Evolutionary conservation across 1,140 invertebrate genomes (phyloP).

Genomic region (Phortica variegata): DNA sequence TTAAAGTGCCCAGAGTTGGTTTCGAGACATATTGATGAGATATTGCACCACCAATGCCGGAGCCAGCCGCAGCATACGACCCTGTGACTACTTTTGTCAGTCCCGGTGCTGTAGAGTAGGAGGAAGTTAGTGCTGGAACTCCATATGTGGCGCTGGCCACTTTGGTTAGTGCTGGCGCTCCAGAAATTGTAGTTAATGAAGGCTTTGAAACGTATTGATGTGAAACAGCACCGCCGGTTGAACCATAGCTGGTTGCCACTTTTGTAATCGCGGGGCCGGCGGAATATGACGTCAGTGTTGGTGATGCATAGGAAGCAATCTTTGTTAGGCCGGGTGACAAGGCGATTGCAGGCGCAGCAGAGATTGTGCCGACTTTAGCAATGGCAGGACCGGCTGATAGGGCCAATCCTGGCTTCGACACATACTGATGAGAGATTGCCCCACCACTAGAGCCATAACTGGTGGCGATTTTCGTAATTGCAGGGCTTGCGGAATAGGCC

Average conservation of each 20-base stretch:
- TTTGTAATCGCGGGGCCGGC: constrained; percentile 13
- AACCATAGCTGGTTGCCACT: constrained; percentile 15
- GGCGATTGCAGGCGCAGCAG: constrained; percentile 8
- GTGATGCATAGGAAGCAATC: constrained; percentile 13
- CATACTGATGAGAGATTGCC: constrained; percentile 32
- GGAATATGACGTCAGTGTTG: constrained; percentile 3
- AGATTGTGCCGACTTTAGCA: constrained; percentile 14
- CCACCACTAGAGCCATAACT: constrained; percentile 19
- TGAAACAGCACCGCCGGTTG: constrained; percentile 13
- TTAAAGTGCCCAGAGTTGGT: constrained; percentile 21
- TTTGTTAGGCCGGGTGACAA: constrained; percentile 21
- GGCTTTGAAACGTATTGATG: constrained; percentile 18
- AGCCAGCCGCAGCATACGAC: too few relatives aligned
- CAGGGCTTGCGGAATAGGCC: constrained; percentile 11
- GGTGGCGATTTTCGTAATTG: constrained; percentile 15
- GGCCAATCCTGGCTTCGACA: constrained; percentile 27
- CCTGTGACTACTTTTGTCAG: constrained; percentile 1
- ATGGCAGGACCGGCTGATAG: constrained; percentile 20
- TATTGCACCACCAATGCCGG: constrained; percentile 27
- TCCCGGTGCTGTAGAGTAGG: constrained; percentile 7
- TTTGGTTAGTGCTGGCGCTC: constrained; percentile 2
- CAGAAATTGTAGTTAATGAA: not conserved
- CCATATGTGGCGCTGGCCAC: not conserved
- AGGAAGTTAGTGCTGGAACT: constrained; percentile 6
- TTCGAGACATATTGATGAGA: constrained; percentile 46